phyloP scores from a whole-genome alignment of 2,797 vertebrate species.

The Pantherophis alleghaniensis region DNA sequence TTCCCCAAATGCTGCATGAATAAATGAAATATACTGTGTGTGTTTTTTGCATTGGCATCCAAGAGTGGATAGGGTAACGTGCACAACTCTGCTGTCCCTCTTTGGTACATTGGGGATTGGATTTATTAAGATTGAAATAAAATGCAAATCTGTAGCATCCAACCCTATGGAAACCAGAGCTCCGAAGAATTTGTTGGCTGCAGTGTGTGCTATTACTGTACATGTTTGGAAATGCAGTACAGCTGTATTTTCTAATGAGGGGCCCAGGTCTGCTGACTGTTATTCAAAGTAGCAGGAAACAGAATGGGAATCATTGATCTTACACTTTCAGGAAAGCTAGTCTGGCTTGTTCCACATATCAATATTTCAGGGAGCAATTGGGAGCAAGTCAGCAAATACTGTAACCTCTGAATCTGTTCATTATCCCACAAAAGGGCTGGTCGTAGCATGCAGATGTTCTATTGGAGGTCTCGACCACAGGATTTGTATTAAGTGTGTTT shows the following conservation, averaged over 20 bases:
- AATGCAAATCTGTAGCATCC: background rate
- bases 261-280: conserved; percentile 7
- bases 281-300: conserved; percentile 23
- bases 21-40: background rate
- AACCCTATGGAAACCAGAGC: background rate
- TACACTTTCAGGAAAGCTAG: background rate
- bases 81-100: background rate
- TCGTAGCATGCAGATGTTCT: conserved; percentile 4
- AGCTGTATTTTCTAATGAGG: conserved; percentile 29
- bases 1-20: background rate
- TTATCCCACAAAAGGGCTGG: background rate
- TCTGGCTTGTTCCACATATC: background rate
- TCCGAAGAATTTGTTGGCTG: background rate
- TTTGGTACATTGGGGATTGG: background rate
- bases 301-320: background rate
- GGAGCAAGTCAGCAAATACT: background rate
- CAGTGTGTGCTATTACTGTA: background rate
- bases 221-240: conserved; percentile 22
- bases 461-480: background rate
- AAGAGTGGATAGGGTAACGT: background rate
- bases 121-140: conserved; percentile 19
- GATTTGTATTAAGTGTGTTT: conserved; percentile 6
- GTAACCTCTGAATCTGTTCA: conserved; percentile 1
- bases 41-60: background rate
- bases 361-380: background rate